Evolutionary conservation across 2,113 vertebrate species (phyloP), one percentile per base, ranked within the genome.

Genomic region (Trichechus manatus): DNA sequence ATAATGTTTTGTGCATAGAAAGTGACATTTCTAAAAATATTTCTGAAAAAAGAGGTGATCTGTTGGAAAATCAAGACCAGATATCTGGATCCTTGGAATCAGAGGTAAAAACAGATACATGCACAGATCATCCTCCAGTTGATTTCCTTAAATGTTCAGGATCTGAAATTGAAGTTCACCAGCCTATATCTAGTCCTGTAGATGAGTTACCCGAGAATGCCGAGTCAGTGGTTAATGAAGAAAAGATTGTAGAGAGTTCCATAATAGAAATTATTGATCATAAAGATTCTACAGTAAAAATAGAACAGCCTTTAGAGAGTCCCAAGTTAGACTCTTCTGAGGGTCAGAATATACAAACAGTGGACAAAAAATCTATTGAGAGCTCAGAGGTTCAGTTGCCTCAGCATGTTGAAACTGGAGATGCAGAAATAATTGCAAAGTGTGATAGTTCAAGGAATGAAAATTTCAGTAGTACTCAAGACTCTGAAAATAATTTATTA

Each of bases 281-380:
- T 95, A 72, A 93, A 44, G 97, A 97, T 91, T 56, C 91, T 93
- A 29, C 79, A 94, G 81, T 74, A 72, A 96, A 98, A 97, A 84
- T 44, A 81, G 83, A 93, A 64, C 75, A 96, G 14, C 50, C 66
- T 39, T 47, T 94, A 93, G 93, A 97, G 29, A 97, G 83, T 64
- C 94, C 94, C 0, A 11, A 78, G 66, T 42, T 94, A 82, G 90
- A 92, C 29, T 88, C 80, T 87, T 68, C 77, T 81, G 85, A 97
- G 44, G 36, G 25, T 77, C 74, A 86, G 86, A 68, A 83, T 53
- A 59, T 0, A 53, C 87, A 75, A 23, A 53, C n/a, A 85, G 44
- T 25, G 14, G 87, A 93, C 66, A 78, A 1, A 82, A 36, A 47
- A 17, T 36, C 82, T 70, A 0, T 64, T 92, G 93, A 86, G 33